Evolutionary conservation across 2,888 invertebrate species (phyloP).

Genomic region (Spisula solida): DNA sequence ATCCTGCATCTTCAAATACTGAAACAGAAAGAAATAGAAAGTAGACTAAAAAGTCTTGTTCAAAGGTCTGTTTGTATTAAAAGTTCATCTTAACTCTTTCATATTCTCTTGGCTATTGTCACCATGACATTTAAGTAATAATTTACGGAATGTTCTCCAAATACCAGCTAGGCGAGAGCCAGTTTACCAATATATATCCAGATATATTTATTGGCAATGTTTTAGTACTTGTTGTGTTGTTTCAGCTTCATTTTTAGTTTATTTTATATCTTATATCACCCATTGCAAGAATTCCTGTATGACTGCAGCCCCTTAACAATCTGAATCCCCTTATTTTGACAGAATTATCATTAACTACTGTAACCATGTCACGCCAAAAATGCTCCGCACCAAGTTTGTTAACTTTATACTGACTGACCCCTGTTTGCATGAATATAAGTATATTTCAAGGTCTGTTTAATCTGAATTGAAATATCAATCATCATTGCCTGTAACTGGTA

Average conservation of each 20-base stretch:
- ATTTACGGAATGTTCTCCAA: constrained; percentile 2
- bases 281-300: background rate
- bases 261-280: background rate
- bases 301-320: background rate
- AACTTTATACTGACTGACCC: no score
- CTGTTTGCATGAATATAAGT: no score
- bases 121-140: background rate
- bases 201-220: background rate
- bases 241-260: background rate
- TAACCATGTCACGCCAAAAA: no score
- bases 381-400: no score
- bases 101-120: no score
- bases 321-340: background rate
- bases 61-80: no score
- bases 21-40: no score
- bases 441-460: no score
- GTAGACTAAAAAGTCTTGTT: no score
- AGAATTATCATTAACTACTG: no score
- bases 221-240: background rate
- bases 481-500: background rate
- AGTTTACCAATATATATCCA: constrained; percentile 12
- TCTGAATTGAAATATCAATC: background rate
- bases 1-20: no score
- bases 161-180: background rate
- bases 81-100: no score